Base-by-base conservation (phyloP, 1,140 invertebrate genomes). In the Metaphire vulgaris region DNA sequence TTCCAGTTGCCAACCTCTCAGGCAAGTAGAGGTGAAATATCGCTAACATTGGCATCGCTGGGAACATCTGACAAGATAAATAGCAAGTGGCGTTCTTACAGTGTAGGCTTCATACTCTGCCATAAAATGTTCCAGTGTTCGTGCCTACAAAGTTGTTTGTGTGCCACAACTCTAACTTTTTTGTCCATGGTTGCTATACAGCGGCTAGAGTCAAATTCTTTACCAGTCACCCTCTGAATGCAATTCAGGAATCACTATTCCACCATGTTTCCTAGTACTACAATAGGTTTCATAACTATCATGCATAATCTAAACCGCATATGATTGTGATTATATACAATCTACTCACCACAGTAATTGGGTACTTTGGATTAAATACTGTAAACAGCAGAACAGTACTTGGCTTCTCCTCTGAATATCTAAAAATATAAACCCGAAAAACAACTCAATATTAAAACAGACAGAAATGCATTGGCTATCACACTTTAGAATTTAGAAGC, bases 321-420 rank as follows among this genome's bases (percentile, higher is more conserved):
- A 72, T 41, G n/a, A 15, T 77, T 65, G 68, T 68, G 56, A 33
- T 77, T 33, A 66, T 33, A 76, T 64, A 56, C 33, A 41, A 64
- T 28, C 16, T 82, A 95, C 95, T 93, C 89, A 98, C 96, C 90
- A 97, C 96, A 88, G 95, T 97, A 85, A 99, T 98, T 74, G 96
- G 96, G 88, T 98, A 99, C 82, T 95, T 92, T 77, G 96, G 95
- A 87, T 98, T 98, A 83, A 95, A 91, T 84, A 98, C 93, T 82
- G 95, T 97, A 88, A 97, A 94, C 76, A 97, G 90, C 77, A 98
- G 89, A 81, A 98, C 92, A 88, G 97, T 93, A 89, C 97, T 74
- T 41, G 66, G 30, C 33, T 32, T 56, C 1, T 75, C 73, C 31
- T 74, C 73, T 16, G 32, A 21, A 32, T 28, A 16, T 21, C 76